Evolutionary conservation across 2,797 vertebrate genomes (phyloP).

Genomic region (Pterois miles): DNA sequence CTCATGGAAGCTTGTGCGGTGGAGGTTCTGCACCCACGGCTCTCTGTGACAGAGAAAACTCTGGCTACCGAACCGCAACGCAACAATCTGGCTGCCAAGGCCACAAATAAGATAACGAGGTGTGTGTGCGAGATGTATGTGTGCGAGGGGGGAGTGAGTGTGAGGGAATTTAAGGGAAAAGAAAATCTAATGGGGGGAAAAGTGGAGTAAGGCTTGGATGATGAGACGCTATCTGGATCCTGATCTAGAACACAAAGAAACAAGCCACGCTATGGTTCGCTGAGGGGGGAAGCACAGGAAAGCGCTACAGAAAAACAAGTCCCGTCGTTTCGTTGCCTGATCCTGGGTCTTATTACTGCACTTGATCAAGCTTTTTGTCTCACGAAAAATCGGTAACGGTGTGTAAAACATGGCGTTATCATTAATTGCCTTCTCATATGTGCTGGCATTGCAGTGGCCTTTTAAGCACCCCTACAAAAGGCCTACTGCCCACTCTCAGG

Average conservation of each 20-base stretch:
- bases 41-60: slow-evolving; percentile 75
- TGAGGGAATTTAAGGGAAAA: slow-evolving; percentile 79
- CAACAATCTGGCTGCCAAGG: slow-evolving; percentile 80
- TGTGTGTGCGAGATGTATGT: slow-evolving; percentile 75
- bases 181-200: slow-evolving; percentile 77
- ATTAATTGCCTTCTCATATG: slow-evolving; percentile 76
- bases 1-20: slow-evolving; percentile 74
- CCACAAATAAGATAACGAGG: slow-evolving; percentile 82
- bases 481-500: slow-evolving; percentile 57
- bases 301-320: slow-evolving; percentile 62
- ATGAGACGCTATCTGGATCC: slow-evolving; percentile 79
- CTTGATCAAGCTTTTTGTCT: slow-evolving; percentile 77
- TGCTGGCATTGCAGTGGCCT: slow-evolving; percentile 55
- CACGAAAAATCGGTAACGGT: slow-evolving; percentile 70
- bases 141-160: slow-evolving; percentile 61
- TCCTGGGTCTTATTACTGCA: slow-evolving; percentile 73
- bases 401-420: slow-evolving; percentile 77
- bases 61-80: slow-evolving; percentile 75
- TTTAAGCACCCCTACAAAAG: slow-evolving; percentile 60
- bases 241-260: slow-evolving; percentile 74
- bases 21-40: slow-evolving; percentile 65
- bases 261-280: slow-evolving; percentile 67
- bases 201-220: slow-evolving; percentile 77
- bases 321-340: slow-evolving; percentile 32
- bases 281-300: slow-evolving; percentile 57